Conservation (phyloP, 2,797 vertebrate genomes). For the Ctenopoma multispine region DNA sequence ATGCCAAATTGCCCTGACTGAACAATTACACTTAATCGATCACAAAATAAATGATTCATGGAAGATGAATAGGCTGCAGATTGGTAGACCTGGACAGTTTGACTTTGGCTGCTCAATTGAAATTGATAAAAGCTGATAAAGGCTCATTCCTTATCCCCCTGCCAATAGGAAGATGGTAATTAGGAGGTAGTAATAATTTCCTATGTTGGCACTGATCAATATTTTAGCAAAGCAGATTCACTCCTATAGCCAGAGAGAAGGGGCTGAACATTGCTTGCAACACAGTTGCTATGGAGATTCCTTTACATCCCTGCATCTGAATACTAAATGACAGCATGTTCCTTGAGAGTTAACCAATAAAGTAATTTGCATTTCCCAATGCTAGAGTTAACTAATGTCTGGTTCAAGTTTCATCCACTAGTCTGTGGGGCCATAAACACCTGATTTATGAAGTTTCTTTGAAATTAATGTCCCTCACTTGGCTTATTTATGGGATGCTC, state of each 20-base stretch:
- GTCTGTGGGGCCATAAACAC: conserved; percentile 68
- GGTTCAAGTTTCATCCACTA: conserved; percentile 55
- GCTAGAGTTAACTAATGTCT: conserved; percentile 75
- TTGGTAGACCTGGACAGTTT: conserved; percentile 91
- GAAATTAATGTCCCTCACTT: conserved; percentile 79
- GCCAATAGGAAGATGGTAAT: conserved; percentile 93
- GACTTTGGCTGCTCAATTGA: conserved; percentile 92
- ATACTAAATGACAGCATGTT: conserved; percentile 63
- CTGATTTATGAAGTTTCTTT: conserved; percentile 83
- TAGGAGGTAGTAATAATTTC: conserved; percentile 93
- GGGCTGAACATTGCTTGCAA: conserved; percentile 73
- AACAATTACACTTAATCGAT: conserved; percentile 99
- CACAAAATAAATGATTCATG: conserved; percentile 99
- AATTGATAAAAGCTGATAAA: conserved; percentile 95
- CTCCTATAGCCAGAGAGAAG: conserved; percentile 82
- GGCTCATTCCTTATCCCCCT: conserved; percentile 89
- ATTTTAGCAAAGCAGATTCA: conserved; percentile 91
- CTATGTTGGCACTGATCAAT: conserved; percentile 92
- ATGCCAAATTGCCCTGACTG: conserved; percentile 95
- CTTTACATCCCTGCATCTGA: conserved; percentile 80
- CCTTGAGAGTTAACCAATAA: conserved; percentile 72
- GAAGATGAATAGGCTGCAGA: conserved; percentile 97
- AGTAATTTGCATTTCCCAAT: conserved; percentile 71
- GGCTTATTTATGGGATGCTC: conserved; percentile 79
- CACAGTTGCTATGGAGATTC: conserved; percentile 89